phyloP scores from a whole-genome alignment of 2,888 invertebrate species.

The Stenolophus ochropezus region DNA sequence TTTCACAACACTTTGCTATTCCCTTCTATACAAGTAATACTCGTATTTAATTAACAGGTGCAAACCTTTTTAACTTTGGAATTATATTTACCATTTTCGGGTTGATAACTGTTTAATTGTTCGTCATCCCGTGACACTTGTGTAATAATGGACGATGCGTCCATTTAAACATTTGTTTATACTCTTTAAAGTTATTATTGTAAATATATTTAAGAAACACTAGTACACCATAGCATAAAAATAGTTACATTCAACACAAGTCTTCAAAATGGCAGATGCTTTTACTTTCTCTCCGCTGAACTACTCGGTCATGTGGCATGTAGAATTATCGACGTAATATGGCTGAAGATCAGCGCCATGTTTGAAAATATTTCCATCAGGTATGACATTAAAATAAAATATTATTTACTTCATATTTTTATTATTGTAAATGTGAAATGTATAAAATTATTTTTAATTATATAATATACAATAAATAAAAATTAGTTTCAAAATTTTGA shows the following conservation, averaged over 20 bases:
- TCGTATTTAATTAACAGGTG: slow-evolving; percentile 63
- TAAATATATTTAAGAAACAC: slow-evolving; percentile 62
- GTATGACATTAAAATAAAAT: slow-evolving; percentile 5
- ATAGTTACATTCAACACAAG: slow-evolving; percentile 68
- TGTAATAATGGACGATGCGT: slow-evolving; percentile 99
- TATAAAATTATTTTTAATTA: slow-evolving; percentile 47
- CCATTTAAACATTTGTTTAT: slow-evolving; percentile 88
- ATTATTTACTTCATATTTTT: slow-evolving; percentile 28
- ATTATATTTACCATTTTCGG: slow-evolving; percentile 89
- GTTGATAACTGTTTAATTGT: slow-evolving; percentile 92
- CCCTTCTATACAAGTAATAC: slow-evolving; percentile 32
- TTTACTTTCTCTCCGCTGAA: slow-evolving; percentile 66
- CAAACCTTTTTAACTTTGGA: slow-evolving; percentile 63
- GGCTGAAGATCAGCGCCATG: slow-evolving; percentile 60
- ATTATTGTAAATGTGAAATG: slow-evolving; percentile 40
- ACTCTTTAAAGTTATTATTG: slow-evolving; percentile 62
- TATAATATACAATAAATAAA: slow-evolving; percentile 44
- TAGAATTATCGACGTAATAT: slow-evolving; percentile 62
- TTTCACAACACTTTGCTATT: slow-evolving; percentile 47
- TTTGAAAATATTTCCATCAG: slow-evolving; percentile 60
- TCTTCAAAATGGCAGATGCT: slow-evolving; percentile 71
- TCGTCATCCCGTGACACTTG: slow-evolving; percentile 99
- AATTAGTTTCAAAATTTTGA: slow-evolving; percentile 18
- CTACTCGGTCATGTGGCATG: slow-evolving; percentile 55
- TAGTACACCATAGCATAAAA: slow-evolving; percentile 65